These are phyloP conservation scores for Artemisiospiza belli DNA, from an alignment of 2,113 vertebrate genomes.

Conservation along the genomic window DNA sequence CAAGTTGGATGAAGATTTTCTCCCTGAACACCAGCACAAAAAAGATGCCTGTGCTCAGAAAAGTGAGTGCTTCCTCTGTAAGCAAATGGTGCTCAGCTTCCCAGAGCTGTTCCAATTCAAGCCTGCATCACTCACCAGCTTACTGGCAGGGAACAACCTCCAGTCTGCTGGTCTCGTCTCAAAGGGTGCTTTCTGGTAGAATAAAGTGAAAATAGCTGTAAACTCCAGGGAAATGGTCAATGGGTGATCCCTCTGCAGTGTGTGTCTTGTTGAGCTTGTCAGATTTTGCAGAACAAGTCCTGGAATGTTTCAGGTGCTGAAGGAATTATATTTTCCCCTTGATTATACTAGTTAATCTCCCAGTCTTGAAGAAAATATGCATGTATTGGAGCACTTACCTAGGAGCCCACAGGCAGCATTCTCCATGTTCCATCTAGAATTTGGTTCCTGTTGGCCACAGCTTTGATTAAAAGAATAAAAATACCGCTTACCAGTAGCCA, in stretches of 20 bases:
- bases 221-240: neutral
- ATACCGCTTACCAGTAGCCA: neutral
- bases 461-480: neutral
- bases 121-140: neutral
- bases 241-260: neutral
- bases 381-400: neutral
- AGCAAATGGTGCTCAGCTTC: neutral
- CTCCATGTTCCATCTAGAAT: neutral
- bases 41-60: neutral
- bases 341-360: neutral
- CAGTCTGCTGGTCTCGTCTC: neutral
- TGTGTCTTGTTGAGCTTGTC: neutral
- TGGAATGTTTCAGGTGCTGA: fast-evolving
- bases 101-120: fast-evolving
- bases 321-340: neutral
- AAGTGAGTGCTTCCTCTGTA: neutral
- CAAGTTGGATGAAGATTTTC: neutral
- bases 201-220: neutral
- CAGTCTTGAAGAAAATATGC: neutral
- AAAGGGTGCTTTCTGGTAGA: neutral
- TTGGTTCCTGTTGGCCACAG: neutral
- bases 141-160: neutral
- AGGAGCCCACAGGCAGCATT: neutral
- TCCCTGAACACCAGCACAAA: neutral
- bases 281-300: neutral